These are phyloP conservation scores for Bradypodion ventrale DNA, from an alignment of 2,797 vertebrate species.

Conservation along the genomic window DNA sequence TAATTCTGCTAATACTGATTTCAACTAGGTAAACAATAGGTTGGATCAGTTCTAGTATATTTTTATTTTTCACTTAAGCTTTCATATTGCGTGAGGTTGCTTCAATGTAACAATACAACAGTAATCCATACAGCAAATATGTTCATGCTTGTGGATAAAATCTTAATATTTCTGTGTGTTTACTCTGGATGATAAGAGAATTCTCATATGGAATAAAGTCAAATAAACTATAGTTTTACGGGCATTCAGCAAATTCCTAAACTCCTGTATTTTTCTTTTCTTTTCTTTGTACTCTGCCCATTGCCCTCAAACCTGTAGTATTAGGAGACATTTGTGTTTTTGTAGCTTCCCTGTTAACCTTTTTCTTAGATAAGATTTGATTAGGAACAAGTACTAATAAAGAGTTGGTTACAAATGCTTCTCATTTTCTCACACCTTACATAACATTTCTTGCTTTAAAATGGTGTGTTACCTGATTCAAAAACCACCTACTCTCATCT, in stretches of 20 bases:
- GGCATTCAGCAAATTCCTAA: conserved; percentile 24
- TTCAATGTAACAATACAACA: background rate
- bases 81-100: background rate
- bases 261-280: conserved; percentile 38
- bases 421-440: conserved; percentile 20
- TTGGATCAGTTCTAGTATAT: background rate
- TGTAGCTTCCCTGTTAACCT: background rate
- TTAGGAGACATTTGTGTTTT: conserved; percentile 42
- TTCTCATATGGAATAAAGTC: background rate
- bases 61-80: background rate
- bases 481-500: conserved; percentile 47
- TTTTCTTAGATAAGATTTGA: conserved; percentile 49
- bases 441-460: conserved; percentile 42
- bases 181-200: too few relatives aligned
- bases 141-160: background rate
- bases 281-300: conserved; percentile 35
- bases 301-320: background rate
- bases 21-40: background rate
- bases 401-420: conserved; percentile 4
- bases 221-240: background rate
- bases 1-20: background rate
- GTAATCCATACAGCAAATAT: too few relatives aligned
- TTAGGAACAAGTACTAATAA: conserved; percentile 60
- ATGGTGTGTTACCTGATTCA: conserved; percentile 38
- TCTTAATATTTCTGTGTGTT: background rate